phyloP scores from a whole-genome alignment of 2,797 vertebrate genomes.

The Simalia tracyae region DNA sequence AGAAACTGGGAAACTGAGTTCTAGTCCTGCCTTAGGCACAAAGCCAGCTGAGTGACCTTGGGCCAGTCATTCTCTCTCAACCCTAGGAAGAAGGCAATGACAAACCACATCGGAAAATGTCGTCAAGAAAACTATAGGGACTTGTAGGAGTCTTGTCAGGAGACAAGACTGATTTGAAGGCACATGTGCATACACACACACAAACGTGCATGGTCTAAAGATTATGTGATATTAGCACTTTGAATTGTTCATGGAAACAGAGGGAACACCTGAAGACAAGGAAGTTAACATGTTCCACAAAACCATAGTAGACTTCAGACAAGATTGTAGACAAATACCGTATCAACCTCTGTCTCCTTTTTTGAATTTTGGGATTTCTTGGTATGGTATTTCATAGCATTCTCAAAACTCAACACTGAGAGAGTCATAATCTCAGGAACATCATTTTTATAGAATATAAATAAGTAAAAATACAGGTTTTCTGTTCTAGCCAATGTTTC shows the following conservation, averaged over 20 bases:
- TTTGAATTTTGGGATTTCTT: not conserved
- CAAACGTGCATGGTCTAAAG: not conserved
- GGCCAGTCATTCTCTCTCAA: not conserved
- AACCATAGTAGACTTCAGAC: no score
- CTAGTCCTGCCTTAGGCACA: not conserved
- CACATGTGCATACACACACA: not conserved
- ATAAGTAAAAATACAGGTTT: not conserved
- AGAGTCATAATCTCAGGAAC: not conserved
- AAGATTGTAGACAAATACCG: not conserved
- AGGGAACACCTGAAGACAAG: no score
- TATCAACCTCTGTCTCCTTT: not conserved
- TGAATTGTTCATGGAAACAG: no score
- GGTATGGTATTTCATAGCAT: not conserved
- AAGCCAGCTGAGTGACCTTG: not conserved
- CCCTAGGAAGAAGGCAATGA: not conserved
- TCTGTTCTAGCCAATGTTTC: not conserved
- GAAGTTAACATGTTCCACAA: no score
- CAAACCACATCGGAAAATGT: not conserved
- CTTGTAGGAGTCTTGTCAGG: not conserved
- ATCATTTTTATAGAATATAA: not conserved
- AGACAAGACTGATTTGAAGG: not conserved
- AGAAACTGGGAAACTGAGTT: not conserved
- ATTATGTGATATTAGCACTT: not conserved
- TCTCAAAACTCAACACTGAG: not conserved
- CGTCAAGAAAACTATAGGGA: not conserved